Evolutionary conservation across 1,140 invertebrate species (phyloP).

Genomic region (Pachyrhynchus sulphureomaculatus): DNA sequence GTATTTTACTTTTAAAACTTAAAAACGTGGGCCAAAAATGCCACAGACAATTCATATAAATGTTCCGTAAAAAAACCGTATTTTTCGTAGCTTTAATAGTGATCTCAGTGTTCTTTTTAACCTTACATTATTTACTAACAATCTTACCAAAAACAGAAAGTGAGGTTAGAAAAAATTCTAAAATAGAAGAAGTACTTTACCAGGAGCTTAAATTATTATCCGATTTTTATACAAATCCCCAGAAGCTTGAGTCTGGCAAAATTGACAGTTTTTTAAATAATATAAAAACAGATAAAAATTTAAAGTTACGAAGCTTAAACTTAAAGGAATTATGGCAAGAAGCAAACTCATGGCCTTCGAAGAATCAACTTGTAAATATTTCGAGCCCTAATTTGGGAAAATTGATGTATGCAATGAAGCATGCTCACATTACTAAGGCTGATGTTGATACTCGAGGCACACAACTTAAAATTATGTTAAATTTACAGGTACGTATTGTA

Average conservation of each 20-base stretch:
- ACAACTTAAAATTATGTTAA: slow-evolving; percentile 84
- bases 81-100: slow-evolving; percentile 17
- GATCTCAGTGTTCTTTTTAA: slow-evolving; percentile 26
- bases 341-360: slow-evolving; percentile 39
- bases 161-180: background rate
- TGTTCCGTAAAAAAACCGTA: slow-evolving; percentile 35
- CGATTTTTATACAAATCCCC: background rate
- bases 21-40: too few relatives aligned
- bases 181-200: slow-evolving; percentile 10
- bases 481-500: slow-evolving; percentile 60
- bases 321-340: slow-evolving; percentile 38
- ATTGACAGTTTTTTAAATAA: background rate
- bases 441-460: slow-evolving; percentile 80
- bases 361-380: slow-evolving; percentile 36
- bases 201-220: background rate
- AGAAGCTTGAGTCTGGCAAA: background rate
- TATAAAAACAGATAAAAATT: background rate
- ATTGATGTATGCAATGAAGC: slow-evolving; percentile 69
- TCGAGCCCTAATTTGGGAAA: slow-evolving; percentile 58
- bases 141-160: slow-evolving; percentile 12
- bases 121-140: slow-evolving; percentile 20
- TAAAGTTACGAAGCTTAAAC: slow-evolving; percentile 7
- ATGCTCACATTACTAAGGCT: slow-evolving; percentile 69
- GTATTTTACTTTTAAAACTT: too few relatives aligned
- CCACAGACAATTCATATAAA: slow-evolving; percentile 2